A percentile compares a stretch with the other conserved stretches of the same genome.
phyloP scores from a whole-genome alignment of 2,113 vertebrate genomes.

The Tupaia tana region DNA sequence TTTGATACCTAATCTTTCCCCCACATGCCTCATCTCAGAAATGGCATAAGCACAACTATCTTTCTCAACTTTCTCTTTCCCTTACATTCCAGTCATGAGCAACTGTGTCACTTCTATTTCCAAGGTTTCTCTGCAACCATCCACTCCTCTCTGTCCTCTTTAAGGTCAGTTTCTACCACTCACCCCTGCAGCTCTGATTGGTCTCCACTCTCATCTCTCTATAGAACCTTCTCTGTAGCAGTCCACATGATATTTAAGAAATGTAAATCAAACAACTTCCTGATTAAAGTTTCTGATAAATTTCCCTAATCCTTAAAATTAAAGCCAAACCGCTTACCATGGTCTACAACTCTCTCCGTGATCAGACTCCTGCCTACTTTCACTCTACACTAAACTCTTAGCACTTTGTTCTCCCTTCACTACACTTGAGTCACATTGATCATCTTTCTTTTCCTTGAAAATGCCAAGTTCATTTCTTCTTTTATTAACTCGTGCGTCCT shows the following conservation, averaged over 20 bases:
- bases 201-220: background rate
- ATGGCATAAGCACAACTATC: background rate
- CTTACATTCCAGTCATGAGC: background rate
- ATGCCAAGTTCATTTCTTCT: background rate
- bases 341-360: background rate
- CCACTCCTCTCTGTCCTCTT: background rate
- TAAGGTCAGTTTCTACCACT: background rate
- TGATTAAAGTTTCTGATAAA: background rate
- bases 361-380: background rate
- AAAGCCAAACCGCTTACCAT: background rate
- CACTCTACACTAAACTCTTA: background rate
- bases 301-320: background rate
- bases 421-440: background rate
- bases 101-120: background rate
- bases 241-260: background rate
- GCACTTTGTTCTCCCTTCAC: background rate
- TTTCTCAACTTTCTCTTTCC: background rate
- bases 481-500: background rate
- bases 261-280: background rate
- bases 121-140: background rate
- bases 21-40: background rate
- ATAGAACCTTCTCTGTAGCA: background rate
- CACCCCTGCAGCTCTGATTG: background rate
- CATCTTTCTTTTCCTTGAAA: background rate
- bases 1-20: background rate